Conservation (phyloP, 2,797 vertebrate species). For the Sylvia borin region DNA sequence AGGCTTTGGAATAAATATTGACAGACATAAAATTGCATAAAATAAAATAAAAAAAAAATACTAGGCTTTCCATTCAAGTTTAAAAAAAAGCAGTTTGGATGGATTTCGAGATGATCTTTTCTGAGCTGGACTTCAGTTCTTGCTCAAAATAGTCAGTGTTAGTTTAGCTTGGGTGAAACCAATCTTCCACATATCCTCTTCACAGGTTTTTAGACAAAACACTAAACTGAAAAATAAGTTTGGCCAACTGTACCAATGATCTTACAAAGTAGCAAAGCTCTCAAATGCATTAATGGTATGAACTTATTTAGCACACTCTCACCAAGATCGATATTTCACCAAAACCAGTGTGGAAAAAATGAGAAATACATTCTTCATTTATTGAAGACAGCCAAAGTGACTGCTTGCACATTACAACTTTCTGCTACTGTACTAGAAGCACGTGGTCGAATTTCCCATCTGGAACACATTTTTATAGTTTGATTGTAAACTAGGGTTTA, state of each 20-base stretch:
- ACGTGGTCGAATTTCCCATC: background rate
- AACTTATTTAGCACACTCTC: background rate
- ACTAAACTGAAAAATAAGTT: background rate
- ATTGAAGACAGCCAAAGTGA: background rate
- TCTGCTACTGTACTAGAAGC: background rate
- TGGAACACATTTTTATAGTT: background rate
- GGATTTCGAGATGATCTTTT: background rate
- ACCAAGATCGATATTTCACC: background rate
- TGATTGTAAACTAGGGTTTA: background rate
- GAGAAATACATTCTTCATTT: background rate
- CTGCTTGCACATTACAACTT: background rate
- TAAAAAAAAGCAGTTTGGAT: background rate
- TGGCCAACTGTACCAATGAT: background rate
- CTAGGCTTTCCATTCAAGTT: background rate
- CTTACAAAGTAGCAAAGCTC: background rate
- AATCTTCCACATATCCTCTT: background rate
- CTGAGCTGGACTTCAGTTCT: background rate
- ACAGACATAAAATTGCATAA: background rate
- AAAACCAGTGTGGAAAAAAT: background rate
- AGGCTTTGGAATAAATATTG: background rate
- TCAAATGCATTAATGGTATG: background rate
- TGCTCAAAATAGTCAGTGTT: background rate
- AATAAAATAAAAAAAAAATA: background rate
- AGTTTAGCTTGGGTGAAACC: background rate
- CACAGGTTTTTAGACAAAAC: background rate